Evolutionary conservation across 2,113 vertebrate genomes (phyloP).

Genomic region (Mohoua ochrocephala): DNA sequence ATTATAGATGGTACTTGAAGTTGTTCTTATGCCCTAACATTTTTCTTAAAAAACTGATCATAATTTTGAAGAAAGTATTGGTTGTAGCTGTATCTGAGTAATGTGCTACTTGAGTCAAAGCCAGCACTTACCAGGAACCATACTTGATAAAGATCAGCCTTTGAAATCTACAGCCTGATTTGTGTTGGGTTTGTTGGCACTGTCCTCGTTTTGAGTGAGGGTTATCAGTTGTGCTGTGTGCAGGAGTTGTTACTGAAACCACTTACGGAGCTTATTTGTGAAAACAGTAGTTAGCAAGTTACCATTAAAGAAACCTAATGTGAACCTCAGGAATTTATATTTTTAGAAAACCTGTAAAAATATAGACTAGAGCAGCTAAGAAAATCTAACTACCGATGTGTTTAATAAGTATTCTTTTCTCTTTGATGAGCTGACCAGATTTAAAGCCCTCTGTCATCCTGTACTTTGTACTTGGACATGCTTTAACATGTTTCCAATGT

Average conservation of each 20-base stretch:
- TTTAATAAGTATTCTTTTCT: not conserved
- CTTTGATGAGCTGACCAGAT: not conserved
- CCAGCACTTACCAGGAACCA: not conserved
- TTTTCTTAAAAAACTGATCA: not conserved
- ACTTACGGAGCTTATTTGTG: not conserved
- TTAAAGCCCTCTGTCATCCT: not conserved
- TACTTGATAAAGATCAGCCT: not conserved
- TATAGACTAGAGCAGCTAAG: not conserved
- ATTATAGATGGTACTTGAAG: not conserved
- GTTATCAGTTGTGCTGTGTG: not conserved
- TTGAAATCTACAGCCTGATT: not conserved
- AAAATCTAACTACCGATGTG: not conserved
- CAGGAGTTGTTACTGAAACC: not conserved
- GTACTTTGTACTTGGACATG: not conserved
- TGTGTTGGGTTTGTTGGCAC: not conserved
- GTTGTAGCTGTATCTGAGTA: not conserved
- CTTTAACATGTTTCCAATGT: not conserved
- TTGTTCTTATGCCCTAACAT: not conserved
- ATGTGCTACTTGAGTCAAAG: not conserved
- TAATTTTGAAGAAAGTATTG: not conserved
- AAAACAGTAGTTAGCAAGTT: not conserved
- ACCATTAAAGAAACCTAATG: not conserved
- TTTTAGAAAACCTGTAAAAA: not conserved
- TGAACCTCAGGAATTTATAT: not conserved
- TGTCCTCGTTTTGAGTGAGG: not conserved